Percentiles rank a stretch among this genome's conserved stretches.
phyloP scores from a whole-genome alignment of 2,113 vertebrate species.

The Ginglymostoma cirratum region DNA sequence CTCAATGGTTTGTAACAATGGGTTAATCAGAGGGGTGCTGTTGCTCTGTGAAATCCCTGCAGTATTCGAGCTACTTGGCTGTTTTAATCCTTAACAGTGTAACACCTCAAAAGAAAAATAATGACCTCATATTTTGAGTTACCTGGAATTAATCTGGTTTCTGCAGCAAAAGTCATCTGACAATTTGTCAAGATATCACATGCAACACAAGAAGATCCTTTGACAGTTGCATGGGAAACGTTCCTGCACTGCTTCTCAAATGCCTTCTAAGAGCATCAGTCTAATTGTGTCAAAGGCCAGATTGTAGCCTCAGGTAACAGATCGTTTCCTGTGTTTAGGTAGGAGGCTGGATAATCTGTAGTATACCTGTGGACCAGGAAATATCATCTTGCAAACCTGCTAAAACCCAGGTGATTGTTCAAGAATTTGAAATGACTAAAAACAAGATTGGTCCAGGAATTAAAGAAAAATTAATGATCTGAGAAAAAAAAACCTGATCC shows the following conservation, averaged over 20 bases:
- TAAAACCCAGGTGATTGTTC: constrained; percentile 42
- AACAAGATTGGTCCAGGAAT: constrained; percentile 6
- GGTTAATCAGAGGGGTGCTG: background rate
- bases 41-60: background rate
- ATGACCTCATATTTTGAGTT: constrained; percentile 22
- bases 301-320: constrained; percentile 46
- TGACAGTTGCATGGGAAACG: constrained; percentile 43
- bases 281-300: constrained; percentile 47
- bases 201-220: background rate
- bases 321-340: constrained; percentile 50
- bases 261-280: constrained; percentile 47
- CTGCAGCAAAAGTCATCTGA: background rate
- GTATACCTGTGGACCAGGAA: constrained; percentile 49
- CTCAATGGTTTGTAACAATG: background rate
- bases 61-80: background rate
- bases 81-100: background rate
- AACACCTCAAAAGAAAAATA: background rate
- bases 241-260: constrained; percentile 47
- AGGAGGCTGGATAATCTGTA: constrained; percentile 44
- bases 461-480: constrained; percentile 29
- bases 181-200: background rate
- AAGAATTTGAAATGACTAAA: constrained; percentile 16
- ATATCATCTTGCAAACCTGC: constrained; percentile 51
- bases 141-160: background rate
- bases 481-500: constrained; percentile 24